Base-by-base conservation (phyloP, 2,797 vertebrate species). In the Sebastes reedi region DNA sequence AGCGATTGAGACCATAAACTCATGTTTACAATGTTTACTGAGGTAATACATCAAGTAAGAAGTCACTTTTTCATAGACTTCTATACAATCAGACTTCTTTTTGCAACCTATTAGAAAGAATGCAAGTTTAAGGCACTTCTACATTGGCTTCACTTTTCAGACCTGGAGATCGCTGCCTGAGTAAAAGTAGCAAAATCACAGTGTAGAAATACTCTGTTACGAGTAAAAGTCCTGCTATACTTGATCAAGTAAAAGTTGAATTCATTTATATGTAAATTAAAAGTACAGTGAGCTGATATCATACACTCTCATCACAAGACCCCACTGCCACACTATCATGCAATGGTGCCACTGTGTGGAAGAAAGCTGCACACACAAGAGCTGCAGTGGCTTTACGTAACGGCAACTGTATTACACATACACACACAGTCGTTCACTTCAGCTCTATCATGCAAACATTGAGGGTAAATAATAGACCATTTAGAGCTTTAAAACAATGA, bases 261-360 rank as follows among this genome's bases (percentile, higher is more conserved):
- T 30, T 30, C 0, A 18, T 75, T 34, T 27, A 11, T 13, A 30
- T 20, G 50, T 66, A 9, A 66, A 71, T 39, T 8, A 6, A 64
- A 79, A 14, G 9, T 27, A 34, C 2, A 13, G 16, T 32, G 8
- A 6, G 16, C 18, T 32, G 22, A 50, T 36, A 7, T 4, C 7
- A 22, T 2, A 24, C 16, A 12, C 42, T 25, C 13, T 20, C 5
- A 8, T 50, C 18, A 27, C 7, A 20, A 3, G 2, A 5, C 14
- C 24, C 72, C 60, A 39, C 54, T 61, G 56, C 5, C 20, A 18
- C 11, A 72, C 9, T 29, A 5, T 72, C 66, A 79, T 79, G 79
- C 87, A 90, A 89, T 81, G 56, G 88, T 87, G 92, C 91, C 94
- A 85, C 91, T 62, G 55, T 93, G 94, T 93, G 93, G 90, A 86